Evolutionary conservation across 2,888 invertebrate genomes (phyloP).

Genomic region (Sinelater perroti): DNA sequence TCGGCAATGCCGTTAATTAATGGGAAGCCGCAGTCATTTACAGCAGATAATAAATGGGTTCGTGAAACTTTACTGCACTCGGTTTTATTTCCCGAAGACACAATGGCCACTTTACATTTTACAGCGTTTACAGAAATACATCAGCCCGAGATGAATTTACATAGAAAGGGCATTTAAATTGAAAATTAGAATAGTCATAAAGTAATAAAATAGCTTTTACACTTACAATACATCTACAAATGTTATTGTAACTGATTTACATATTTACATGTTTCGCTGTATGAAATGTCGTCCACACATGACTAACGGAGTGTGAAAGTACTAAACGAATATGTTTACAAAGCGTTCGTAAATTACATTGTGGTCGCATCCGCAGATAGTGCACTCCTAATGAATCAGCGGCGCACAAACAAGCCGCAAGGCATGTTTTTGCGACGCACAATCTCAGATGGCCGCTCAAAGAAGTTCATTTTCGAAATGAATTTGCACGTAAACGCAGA

Average conservation of each 20-base stretch:
- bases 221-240: slow-evolving; percentile 55
- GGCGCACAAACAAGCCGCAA: too few species aligned
- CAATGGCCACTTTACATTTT: slow-evolving; percentile 55
- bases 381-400: too few species aligned
- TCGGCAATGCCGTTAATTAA: too few species aligned
- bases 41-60: slow-evolving; percentile 32
- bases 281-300: slow-evolving; percentile 56
- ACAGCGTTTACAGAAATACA: slow-evolving; percentile 56
- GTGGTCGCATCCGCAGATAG: slow-evolving; percentile 26
- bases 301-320: slow-evolving; percentile 56
- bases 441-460: too few species aligned
- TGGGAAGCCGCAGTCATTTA: slow-evolving; percentile 31
- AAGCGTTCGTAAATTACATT: slow-evolving; percentile 46
- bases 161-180: slow-evolving; percentile 60
- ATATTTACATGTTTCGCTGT: slow-evolving; percentile 56
- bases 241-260: slow-evolving; percentile 55
- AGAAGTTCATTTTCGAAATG: too few species aligned
- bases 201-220: slow-evolving; percentile 60
- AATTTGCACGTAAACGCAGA: too few species aligned
- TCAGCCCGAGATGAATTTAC: slow-evolving; percentile 56
- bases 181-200: slow-evolving; percentile 60
- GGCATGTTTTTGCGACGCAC: too few species aligned
- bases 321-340: slow-evolving; percentile 51
- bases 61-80: slow-evolving; percentile 40
- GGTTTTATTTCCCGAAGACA: slow-evolving; percentile 44